Conservation (phyloP, 2,113 vertebrate species). For the Scopus umbretta region DNA sequence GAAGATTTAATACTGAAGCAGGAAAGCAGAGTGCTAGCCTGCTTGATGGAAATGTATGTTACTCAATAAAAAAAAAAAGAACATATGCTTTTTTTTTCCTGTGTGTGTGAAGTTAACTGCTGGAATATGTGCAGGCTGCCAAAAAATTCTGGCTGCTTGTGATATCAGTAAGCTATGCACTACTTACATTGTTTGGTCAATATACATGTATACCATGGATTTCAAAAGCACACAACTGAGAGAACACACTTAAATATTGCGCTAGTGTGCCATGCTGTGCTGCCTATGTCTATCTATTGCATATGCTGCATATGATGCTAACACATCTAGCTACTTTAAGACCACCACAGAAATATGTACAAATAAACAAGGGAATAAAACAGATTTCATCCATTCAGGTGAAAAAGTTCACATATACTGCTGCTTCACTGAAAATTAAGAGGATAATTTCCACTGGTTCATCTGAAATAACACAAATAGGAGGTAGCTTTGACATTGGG, state of each 20-base stretch:
- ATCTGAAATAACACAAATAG: background rate
- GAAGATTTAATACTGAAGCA: background rate
- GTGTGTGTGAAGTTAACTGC: background rate
- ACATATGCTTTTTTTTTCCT: background rate
- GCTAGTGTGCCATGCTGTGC: no score
- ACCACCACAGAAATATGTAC: background rate
- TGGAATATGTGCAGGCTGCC: background rate
- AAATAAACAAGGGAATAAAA: background rate
- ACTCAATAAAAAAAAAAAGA: background rate
- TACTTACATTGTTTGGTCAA: background rate
- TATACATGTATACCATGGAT: background rate
- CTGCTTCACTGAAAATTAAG: background rate
- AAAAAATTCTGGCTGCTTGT: background rate
- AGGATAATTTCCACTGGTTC: background rate
- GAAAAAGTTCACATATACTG: background rate
- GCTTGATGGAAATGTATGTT: background rate
- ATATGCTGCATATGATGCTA: background rate
- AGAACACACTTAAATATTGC: background rate
- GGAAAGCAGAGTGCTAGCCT: background rate
- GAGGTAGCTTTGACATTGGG: background rate
- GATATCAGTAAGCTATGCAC: background rate
- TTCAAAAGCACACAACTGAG: background rate
- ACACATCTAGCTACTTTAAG: background rate
- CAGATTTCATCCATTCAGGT: background rate
- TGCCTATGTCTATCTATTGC: background rate